Conservation (phyloP, 2,797 vertebrate genomes). For the Acipenser oxyrinchus region DNA sequence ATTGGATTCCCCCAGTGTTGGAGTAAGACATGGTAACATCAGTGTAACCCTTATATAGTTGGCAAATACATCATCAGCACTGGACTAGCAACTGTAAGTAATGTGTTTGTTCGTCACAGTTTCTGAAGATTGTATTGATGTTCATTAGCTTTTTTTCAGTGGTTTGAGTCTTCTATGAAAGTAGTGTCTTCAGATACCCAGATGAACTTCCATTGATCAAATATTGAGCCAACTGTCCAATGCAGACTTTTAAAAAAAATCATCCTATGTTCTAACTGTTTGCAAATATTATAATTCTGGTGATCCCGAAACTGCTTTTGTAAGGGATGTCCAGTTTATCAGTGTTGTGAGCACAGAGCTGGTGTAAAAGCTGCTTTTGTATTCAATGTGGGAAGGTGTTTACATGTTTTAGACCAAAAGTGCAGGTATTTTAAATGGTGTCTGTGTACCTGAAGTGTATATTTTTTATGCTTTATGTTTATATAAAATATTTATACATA, state of each 20-base stretch:
- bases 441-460: constrained; percentile 74
- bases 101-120: constrained; percentile 6
- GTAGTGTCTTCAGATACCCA: neutral
- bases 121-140: neutral
- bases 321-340: constrained; percentile 39
- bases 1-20: neutral
- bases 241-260: neutral
- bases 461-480: constrained; percentile 63
- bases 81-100: constrained; percentile 8
- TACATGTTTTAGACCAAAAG: constrained; percentile 73
- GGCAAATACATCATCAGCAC: neutral
- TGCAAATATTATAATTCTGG: constrained; percentile 53
- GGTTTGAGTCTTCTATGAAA: neutral
- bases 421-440: constrained; percentile 72
- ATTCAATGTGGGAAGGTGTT: constrained; percentile 83
- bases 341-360: constrained; percentile 55
- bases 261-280: constrained; percentile 31
- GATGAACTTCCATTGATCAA: neutral
- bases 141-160: constrained; percentile 10
- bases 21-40: neutral
- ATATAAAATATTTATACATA: constrained; percentile 65
- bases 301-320: constrained; percentile 41
- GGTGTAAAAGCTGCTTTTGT: constrained; percentile 72
- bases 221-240: constrained; percentile 38
- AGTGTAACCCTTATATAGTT: constrained; percentile 9